Evolutionary conservation across 2,888 invertebrate species (phyloP).

Genomic region (Antheraea yamamai): DNA sequence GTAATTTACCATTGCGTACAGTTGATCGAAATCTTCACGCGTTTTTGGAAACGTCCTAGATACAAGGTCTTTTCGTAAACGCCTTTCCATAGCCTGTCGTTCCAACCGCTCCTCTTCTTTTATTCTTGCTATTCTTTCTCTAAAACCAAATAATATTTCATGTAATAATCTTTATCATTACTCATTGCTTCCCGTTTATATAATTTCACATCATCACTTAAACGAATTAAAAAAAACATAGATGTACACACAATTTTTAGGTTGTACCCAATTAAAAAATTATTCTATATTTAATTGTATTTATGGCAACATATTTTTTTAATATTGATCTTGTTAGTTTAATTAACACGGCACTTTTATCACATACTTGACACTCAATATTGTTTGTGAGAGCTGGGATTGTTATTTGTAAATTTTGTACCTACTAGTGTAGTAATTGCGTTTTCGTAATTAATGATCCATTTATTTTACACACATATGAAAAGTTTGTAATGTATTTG

Average conservation of each 20-base stretch:
- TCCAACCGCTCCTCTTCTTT: slow-evolving; percentile 79
- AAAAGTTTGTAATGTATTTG: too few species aligned
- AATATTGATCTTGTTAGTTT: background rate
- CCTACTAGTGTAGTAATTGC: too few species aligned
- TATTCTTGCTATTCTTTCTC: slow-evolving; percentile 73
- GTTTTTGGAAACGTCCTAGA: slow-evolving; percentile 87
- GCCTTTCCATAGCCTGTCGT: slow-evolving; percentile 76
- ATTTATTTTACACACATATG: too few species aligned
- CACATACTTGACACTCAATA: too few species aligned
- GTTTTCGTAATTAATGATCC: too few species aligned
- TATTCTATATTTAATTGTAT: too few species aligned
- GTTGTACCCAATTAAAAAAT: background rate
- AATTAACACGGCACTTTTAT: background rate
- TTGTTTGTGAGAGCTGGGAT: too few species aligned
- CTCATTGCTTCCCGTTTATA: too few species aligned
- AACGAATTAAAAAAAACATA: too few species aligned
- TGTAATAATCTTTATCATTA: background rate
- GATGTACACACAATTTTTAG: background rate
- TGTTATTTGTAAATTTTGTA: too few species aligned
- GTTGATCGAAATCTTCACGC: slow-evolving; percentile 87
- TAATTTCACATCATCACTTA: too few species aligned
- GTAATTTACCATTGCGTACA: slow-evolving; percentile 83
- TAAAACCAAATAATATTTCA: slow-evolving; percentile 32
- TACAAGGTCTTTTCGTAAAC: slow-evolving; percentile 80
- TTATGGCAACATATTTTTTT: too few species aligned